Conservation (phyloP, 2,888 invertebrate species). For the Eristalis arbustorum region DNA sequence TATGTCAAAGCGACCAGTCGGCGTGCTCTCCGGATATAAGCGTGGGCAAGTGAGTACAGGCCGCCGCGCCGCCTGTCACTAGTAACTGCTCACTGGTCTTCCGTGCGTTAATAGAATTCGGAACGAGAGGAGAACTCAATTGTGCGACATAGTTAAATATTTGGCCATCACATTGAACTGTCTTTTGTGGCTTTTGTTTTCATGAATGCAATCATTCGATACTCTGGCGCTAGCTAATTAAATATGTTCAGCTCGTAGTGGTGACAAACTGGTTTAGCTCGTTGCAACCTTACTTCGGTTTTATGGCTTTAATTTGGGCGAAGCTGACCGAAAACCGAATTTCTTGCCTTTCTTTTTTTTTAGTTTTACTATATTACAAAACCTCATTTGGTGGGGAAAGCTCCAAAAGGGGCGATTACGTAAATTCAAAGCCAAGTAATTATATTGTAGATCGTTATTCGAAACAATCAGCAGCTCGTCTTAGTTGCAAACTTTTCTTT, state of each 20-base stretch:
- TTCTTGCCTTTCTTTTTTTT: slow-evolving; percentile 13
- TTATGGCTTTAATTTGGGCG: not conserved
- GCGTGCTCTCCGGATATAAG: slow-evolving; percentile 25
- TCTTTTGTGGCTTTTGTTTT: slow-evolving; percentile 24
- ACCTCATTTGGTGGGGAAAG: slow-evolving; percentile 11
- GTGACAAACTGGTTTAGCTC: slow-evolving; percentile 36
- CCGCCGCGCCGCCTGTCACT: not conserved
- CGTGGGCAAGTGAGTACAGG: slow-evolving; percentile 33
- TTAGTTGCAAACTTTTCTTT: slow-evolving; percentile 13
- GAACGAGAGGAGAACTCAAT: slow-evolving; percentile 41
- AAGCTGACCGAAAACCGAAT: slow-evolving; percentile 14
- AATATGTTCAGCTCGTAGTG: slow-evolving; percentile 34
- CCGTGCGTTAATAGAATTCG: slow-evolving; percentile 14
- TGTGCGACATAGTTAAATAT: slow-evolving; percentile 42
- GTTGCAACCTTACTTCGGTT: not conserved
- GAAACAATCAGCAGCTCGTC: slow-evolving; percentile 23
- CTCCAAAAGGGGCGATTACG: slow-evolving; percentile 33
- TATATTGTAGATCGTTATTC: slow-evolving; percentile 24
- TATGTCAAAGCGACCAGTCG: slow-evolving; percentile 34
- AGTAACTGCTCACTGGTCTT: not conserved
- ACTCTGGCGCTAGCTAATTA: slow-evolving; percentile 49
- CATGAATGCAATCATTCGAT: slow-evolving; percentile 29
- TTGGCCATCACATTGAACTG: slow-evolving; percentile 52
- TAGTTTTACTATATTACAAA: slow-evolving; percentile 34
- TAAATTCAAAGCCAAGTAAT: slow-evolving; percentile 31